Evolutionary conservation across 2,113 vertebrate species (phyloP).

Genomic region (Pluvialis apricaria): DNA sequence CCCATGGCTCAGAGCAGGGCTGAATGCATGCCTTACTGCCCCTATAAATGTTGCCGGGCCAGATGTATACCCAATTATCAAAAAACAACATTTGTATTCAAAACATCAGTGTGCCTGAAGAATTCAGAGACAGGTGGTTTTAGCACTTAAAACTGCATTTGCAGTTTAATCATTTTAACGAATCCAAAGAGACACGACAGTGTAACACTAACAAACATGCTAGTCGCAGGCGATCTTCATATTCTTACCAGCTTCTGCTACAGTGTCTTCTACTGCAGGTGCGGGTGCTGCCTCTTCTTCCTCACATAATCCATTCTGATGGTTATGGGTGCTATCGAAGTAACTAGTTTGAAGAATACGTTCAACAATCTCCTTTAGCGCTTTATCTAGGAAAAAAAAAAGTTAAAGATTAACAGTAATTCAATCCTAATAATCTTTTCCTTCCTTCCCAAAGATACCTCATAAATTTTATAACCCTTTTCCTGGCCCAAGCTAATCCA

Average conservation of each 20-base stretch:
- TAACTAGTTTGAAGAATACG: slow-evolving; percentile 91
- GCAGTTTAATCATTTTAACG: neutral
- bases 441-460: neutral
- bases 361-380: slow-evolving; percentile 87
- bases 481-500: neutral
- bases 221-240: neutral
- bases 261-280: slow-evolving; percentile 75
- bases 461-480: neutral
- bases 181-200: neutral
- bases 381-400: slow-evolving; percentile 81
- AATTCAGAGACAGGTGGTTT: neutral
- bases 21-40: neutral
- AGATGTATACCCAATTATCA: neutral
- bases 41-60: neutral
- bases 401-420: neutral
- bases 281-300: slow-evolving; percentile 77
- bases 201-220: neutral
- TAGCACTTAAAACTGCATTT: neutral
- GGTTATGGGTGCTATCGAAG: slow-evolving; percentile 89
- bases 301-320: slow-evolving; percentile 92
- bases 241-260: slow-evolving; percentile 83
- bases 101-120: neutral
- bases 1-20: neutral
- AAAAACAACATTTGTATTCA: neutral
- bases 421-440: neutral